Conservation (phyloP, 2,113 vertebrate species). For the Jacana jacana region DNA sequence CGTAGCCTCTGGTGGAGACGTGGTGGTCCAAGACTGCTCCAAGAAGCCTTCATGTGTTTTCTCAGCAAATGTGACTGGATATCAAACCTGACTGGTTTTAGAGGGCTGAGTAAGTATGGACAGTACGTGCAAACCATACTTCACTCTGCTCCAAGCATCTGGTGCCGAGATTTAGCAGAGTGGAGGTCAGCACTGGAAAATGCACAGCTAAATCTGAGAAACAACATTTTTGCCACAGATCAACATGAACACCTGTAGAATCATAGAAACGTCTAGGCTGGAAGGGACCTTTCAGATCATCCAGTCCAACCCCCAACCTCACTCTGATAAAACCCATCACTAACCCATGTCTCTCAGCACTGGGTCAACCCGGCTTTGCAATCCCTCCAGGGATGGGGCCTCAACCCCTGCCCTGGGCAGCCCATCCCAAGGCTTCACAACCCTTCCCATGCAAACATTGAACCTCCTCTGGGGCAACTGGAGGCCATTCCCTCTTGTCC, state of each 20-base stretch:
- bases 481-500: too few species aligned
- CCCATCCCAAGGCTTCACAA: too few species aligned
- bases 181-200: background rate
- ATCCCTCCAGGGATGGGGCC: too few species aligned
- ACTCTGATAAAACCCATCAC: too few species aligned
- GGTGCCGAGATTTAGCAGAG: background rate
- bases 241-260: background rate
- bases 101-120: background rate
- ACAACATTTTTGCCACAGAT: background rate
- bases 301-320: too few species aligned
- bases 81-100: background rate
- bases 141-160: background rate
- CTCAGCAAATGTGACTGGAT: background rate
- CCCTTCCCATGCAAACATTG: too few species aligned
- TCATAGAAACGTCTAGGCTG: too few species aligned
- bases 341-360: too few species aligned
- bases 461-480: too few species aligned
- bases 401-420: too few species aligned
- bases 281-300: too few species aligned
- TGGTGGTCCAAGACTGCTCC: background rate
- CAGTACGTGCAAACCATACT: background rate
- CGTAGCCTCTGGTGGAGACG: background rate
- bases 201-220: background rate
- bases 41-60: background rate
- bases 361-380: too few species aligned